Evolutionary conservation across 2,888 invertebrate genomes (phyloP).

Genomic region (Stegophylla sp.): DNA sequence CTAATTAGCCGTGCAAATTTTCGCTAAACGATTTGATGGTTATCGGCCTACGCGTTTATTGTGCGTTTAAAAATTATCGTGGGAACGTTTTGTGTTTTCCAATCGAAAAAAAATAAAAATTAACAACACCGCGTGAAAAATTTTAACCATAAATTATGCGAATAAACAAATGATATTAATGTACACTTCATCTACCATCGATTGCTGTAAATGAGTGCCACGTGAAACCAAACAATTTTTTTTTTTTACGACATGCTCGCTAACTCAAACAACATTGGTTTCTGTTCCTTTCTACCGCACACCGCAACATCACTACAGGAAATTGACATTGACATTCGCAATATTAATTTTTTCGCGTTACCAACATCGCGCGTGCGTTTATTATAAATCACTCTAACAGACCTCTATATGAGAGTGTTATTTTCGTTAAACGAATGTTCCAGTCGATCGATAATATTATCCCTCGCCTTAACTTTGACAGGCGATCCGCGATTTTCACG

Average conservation of each 20-base stretch:
- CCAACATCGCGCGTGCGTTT: not conserved
- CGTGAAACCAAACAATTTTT: too few species aligned
- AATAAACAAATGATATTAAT: too few species aligned
- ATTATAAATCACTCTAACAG: not conserved
- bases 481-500: conserved; percentile 3
- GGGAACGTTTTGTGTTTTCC: too few species aligned
- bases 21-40: too few species aligned
- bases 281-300: not conserved
- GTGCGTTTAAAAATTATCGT: too few species aligned
- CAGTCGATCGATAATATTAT: not conserved
- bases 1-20: too few species aligned
- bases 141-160: too few species aligned
- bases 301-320: not conserved
- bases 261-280: not conserved
- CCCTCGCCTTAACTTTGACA: not conserved
- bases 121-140: too few species aligned
- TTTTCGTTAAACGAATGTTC: not conserved
- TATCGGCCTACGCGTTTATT: too few species aligned
- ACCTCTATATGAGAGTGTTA: not conserved
- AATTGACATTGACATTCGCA: not conserved
- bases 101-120: too few species aligned
- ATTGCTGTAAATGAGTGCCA: too few species aligned
- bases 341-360: not conserved
- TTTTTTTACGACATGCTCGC: not conserved
- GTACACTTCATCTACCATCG: too few species aligned